A percentile compares a stretch with the other conserved stretches of the same genome.
Evolutionary conservation across 2,888 invertebrate species (phyloP).

Genomic region (Euplagia quadripunctaria): DNA sequence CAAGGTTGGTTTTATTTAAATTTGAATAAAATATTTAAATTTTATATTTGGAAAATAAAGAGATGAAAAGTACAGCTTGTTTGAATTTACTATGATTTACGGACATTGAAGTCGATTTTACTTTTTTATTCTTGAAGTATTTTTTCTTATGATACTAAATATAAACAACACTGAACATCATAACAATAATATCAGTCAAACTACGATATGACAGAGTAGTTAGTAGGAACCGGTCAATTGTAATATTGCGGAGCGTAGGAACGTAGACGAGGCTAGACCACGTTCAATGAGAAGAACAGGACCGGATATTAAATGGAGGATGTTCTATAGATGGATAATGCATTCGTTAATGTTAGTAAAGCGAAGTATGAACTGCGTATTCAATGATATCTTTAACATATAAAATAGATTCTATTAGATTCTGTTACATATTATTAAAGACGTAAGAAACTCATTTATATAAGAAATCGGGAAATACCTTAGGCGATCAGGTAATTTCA

Average conservation of each 20-base stretch:
- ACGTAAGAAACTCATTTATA: too few species aligned
- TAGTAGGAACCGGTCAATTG: constrained; percentile 10
- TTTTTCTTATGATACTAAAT: background rate
- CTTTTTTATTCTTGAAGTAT: too few species aligned
- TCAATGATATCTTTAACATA: background rate
- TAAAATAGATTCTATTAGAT: too few species aligned
- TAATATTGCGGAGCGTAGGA: constrained; percentile 30
- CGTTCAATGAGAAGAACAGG: constrained; percentile 53
- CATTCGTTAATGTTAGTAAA: background rate
- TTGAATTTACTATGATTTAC: too few species aligned
- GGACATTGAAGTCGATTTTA: too few species aligned
- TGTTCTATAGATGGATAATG: background rate
- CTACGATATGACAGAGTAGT: constrained; percentile 4
- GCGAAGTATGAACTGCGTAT: background rate
- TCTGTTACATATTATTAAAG: too few species aligned
- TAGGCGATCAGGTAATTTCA: too few species aligned
- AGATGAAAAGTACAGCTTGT: too few species aligned
- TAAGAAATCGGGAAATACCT: too few species aligned
- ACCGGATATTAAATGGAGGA: constrained; percentile 62
- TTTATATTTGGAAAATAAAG: too few species aligned
- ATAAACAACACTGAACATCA: background rate
- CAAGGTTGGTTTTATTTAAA: too few species aligned
- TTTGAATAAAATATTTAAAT: too few species aligned
- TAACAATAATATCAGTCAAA: background rate
- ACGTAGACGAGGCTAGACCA: constrained; percentile 10